phyloP scores from a whole-genome alignment of 2,888 invertebrate species.

The Perizoma affinitatum region DNA sequence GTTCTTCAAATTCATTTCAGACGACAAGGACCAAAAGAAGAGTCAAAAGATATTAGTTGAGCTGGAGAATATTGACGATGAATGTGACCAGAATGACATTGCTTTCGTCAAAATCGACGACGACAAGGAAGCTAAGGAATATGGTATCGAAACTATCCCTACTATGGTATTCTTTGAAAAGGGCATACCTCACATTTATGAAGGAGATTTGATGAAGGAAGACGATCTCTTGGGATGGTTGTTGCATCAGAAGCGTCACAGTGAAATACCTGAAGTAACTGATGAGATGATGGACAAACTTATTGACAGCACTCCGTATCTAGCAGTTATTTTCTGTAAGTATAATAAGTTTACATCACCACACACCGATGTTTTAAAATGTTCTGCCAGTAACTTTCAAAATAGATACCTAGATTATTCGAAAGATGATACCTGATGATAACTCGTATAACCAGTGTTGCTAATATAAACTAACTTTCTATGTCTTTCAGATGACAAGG shows the following conservation, averaged over 20 bases:
- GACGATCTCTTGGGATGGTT: slow-evolving; percentile 95
- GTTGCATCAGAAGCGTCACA: slow-evolving; percentile 94
- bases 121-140: slow-evolving; percentile 94
- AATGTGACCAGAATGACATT: slow-evolving; percentile 95
- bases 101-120: slow-evolving; percentile 96
- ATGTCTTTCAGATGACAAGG: slow-evolving; percentile 89
- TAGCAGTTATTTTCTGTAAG: slow-evolving; percentile 97
- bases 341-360: slow-evolving; percentile 42
- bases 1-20: slow-evolving; percentile 83
- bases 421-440: too few species aligned
- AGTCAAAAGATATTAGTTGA: slow-evolving; percentile 93
- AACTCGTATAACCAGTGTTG: background rate
- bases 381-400: too few species aligned
- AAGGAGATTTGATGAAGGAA: slow-evolving; percentile 95
- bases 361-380: too few species aligned
- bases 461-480: background rate
- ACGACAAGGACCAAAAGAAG: slow-evolving; percentile 95
- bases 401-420: too few species aligned
- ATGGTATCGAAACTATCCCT: slow-evolving; percentile 92
- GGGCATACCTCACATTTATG: slow-evolving; percentile 89
- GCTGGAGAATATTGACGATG: slow-evolving; percentile 96
- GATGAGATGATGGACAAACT: slow-evolving; percentile 97
- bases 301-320: slow-evolving; percentile 90
- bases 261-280: slow-evolving; percentile 95
- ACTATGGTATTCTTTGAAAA: slow-evolving; percentile 91